Evolutionary conservation across 2,113 vertebrate genomes (phyloP), one percentile per base, ranked within the genome.

Genomic region (Pheucticus melanocephalus): DNA sequence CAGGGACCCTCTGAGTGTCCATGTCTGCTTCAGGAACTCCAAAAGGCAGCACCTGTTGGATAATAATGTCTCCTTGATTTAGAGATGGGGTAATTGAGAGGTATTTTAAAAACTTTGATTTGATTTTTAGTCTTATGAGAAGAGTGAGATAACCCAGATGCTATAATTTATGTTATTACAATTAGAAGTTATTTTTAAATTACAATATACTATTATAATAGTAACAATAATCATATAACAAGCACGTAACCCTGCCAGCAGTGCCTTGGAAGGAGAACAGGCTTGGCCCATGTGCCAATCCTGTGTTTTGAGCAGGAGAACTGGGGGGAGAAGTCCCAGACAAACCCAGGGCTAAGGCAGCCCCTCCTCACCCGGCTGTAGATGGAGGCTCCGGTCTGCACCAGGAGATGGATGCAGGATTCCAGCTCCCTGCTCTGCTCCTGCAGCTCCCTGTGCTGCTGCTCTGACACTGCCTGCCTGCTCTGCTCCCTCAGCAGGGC

Each of bases 351-450:
- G 47, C 8, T 48, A 23, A 2, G 2, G 0, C 0, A 57, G 82
- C 42, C 24, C 3, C 0, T 12, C 15, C 95, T 92, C 86, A 97
- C 97, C 94, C 96, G 90, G 68, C 97, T 96, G 94, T 95, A 90
- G 81, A 97, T 95, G 79, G 95, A 96, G 65, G 97, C 97, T 91
- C 97, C 96, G 2, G 70, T 95, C 21, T 96, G 96, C 60, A 97
- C 96, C 60, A 97, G 92, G 57, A 97, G 92, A 9, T 95, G 87
- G 75, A 97, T 97, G 14, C 97, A 97, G 63, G 48, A 88, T 33
- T 96, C 90, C 91, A 97, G 91, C 61, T 97, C 89, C 53, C 73
- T 28, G 1, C 91, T 94, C 77, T 86, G 89, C 11, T 66, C 82
- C 76, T 91, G 92, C 6, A 97, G 83, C 12, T 76, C 76, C n/a